A percentile compares a stretch with the other conserved stretches of the same genome.
Evolutionary conservation across 2,888 invertebrate genomes (phyloP).

Genomic region (Heliconius sara): DNA sequence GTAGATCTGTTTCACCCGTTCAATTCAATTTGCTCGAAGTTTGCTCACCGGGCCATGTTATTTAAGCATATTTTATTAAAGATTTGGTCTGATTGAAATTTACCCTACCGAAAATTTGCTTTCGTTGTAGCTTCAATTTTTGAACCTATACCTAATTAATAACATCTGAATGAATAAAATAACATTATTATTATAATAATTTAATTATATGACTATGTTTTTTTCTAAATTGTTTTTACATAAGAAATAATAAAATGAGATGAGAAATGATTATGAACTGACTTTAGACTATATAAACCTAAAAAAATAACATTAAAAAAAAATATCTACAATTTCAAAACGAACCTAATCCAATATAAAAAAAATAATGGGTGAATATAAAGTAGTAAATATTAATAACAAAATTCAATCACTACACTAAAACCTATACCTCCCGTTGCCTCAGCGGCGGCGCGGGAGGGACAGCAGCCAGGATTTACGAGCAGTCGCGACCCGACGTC

Average conservation of each 20-base stretch:
- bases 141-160: neutral
- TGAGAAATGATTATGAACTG: no score
- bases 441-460: slow-evolving; percentile 61
- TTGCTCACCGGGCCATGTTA: slow-evolving; percentile 25
- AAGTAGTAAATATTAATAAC: neutral
- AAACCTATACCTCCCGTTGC: slow-evolving; percentile 60
- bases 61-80: slow-evolving; percentile 31
- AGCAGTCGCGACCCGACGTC: slow-evolving; percentile 58
- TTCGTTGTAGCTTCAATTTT: slow-evolving; percentile 1
- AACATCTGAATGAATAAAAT: neutral
- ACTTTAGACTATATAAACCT: no score
- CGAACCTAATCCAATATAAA: neutral
- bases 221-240: no score
- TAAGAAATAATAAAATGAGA: no score
- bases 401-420: slow-evolving; percentile 6
- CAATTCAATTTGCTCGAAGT: slow-evolving; percentile 31
- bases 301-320: no score
- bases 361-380: no score
- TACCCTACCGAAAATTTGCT: neutral
- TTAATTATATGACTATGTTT: neutral
- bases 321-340: neutral
- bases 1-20: slow-evolving; percentile 17
- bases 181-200: neutral
- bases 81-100: slow-evolving; percentile 21
- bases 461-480: slow-evolving; percentile 55